phyloP scores from a whole-genome alignment of 2,888 invertebrate genomes.

The Drosophila tripunctata region DNA sequence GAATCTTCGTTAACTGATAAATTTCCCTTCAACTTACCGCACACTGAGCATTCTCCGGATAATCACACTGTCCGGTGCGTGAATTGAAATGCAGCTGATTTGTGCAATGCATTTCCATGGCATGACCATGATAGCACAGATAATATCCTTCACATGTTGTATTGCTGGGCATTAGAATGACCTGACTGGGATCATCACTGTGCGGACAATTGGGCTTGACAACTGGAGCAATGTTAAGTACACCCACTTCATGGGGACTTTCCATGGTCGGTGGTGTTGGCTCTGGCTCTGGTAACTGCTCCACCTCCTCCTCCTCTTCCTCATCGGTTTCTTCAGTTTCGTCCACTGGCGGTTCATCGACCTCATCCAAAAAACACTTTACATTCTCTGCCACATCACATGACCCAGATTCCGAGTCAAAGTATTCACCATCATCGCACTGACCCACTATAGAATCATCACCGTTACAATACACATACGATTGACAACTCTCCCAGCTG shows the following conservation, averaged over 20 bases:
- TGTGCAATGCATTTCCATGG: conserved; percentile 82
- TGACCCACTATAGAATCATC: conserved; percentile 72
- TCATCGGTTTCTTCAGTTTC: conserved; percentile 3
- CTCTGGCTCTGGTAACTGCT: conserved; percentile 12
- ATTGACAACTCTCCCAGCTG: conserved; percentile 70
- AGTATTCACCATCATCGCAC: conserved; percentile 76
- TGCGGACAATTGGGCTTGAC: conserved; percentile 69
- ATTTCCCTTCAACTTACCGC: conserved; percentile 47
- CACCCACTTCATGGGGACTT: conserved; percentile 42
- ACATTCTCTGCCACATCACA: conserved; percentile 76
- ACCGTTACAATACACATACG: conserved; percentile 80
- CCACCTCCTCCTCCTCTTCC: conserved; percentile 20
- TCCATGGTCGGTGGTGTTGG: conserved; percentile 50
- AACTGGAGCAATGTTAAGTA: conserved; percentile 60
- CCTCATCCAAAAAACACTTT: conserved; percentile 67
- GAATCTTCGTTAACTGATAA: not conserved
- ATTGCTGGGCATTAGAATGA: conserved; percentile 75
- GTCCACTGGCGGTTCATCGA: conserved; percentile 44
- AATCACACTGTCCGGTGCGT: conserved; percentile 77
- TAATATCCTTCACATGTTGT: conserved; percentile 80
- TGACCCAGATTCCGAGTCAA: conserved; percentile 62
- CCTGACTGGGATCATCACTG: conserved; percentile 76
- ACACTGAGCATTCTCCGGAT: conserved; percentile 77
- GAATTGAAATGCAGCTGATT: conserved; percentile 80
- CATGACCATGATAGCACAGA: conserved; percentile 80